These are phyloP conservation scores for Agrilus cyanescens DNA, from an alignment of 2,888 invertebrate species.

Conservation along the genomic window DNA sequence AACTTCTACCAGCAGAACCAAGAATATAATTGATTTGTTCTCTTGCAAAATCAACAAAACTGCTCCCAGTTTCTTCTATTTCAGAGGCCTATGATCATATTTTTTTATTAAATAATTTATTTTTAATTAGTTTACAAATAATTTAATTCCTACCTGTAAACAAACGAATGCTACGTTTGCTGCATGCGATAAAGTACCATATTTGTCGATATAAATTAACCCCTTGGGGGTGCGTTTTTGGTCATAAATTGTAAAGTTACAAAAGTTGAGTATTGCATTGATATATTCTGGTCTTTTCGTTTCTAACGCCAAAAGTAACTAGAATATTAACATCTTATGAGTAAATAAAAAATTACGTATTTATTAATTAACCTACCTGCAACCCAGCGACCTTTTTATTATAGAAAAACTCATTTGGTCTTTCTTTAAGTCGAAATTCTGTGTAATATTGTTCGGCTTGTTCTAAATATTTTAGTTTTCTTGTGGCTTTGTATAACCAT, in stretches of 20 bases:
- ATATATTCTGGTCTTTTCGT: conserved; percentile 34
- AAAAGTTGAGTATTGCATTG: conserved; percentile 36
- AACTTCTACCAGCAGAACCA: conserved; percentile 41
- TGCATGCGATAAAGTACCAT: conserved; percentile 42
- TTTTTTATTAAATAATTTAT: too few species aligned
- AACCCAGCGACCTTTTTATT: conserved; percentile 45
- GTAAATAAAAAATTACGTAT: neutral
- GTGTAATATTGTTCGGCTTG: conserved; percentile 39
- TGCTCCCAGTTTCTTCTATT: conserved; percentile 5
- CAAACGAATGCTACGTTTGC: conserved; percentile 44
- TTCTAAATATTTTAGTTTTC: conserved; percentile 35
- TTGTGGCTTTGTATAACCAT: conserved; percentile 44
- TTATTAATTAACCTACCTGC: conserved; percentile 29
- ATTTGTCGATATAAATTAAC: conserved; percentile 41
- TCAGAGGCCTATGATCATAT: neutral
- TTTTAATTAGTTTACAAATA: neutral
- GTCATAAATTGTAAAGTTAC: conserved; percentile 37
- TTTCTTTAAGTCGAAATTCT: conserved; percentile 36
- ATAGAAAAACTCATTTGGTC: conserved; percentile 41
- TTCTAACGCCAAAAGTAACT: conserved; percentile 39
- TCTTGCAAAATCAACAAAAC: conserved; percentile 39
- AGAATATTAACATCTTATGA: conserved; percentile 8
- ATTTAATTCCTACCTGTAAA: conserved; percentile 31
- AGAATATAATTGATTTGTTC: conserved; percentile 44
- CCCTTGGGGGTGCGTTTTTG: conserved; percentile 42